Evolutionary conservation across 1,140 invertebrate genomes (phyloP).

Genomic region (Leptinotarsa texana): DNA sequence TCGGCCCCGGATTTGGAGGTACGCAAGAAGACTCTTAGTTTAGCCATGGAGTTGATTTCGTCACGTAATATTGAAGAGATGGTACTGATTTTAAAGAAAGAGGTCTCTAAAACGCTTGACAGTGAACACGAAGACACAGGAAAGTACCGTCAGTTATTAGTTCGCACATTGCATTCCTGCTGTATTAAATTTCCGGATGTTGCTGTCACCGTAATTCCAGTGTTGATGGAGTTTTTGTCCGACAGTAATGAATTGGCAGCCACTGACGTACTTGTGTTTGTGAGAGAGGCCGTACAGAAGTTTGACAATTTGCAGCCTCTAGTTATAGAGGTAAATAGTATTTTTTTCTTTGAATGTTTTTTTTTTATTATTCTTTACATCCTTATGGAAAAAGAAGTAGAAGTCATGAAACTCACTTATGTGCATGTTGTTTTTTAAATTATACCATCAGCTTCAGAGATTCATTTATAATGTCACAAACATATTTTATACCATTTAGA

Average conservation of each 20-base stretch:
- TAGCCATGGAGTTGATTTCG: constrained; percentile 91
- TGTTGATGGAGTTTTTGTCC: constrained; percentile 94
- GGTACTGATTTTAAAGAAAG: constrained; percentile 92
- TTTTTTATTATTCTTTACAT: no score
- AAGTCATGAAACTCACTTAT: no score
- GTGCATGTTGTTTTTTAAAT: no score
- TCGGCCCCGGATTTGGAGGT: constrained; percentile 85
- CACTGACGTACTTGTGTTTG: constrained; percentile 91
- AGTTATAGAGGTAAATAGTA: constrained; percentile 70
- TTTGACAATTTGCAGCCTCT: constrained; percentile 80
- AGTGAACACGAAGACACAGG: constrained; percentile 94
- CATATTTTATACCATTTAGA: no score
- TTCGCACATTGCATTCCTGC: constrained; percentile 92
- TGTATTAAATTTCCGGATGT: constrained; percentile 99
- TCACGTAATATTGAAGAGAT: constrained; percentile 95
- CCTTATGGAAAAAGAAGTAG: no score
- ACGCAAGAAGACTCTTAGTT: constrained; percentile 81
- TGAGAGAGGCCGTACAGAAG: constrained; percentile 92
- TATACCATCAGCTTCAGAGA: no score
- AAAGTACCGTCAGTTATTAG: constrained; percentile 93
- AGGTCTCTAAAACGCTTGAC: constrained; percentile 89
- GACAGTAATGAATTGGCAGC: constrained; percentile 94
- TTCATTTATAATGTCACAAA: no score
- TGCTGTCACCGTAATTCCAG: constrained; percentile 89
- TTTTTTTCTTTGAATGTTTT: no score